phyloP scores from a whole-genome alignment of 2,888 invertebrate species.

The Pollenia angustigena region DNA sequence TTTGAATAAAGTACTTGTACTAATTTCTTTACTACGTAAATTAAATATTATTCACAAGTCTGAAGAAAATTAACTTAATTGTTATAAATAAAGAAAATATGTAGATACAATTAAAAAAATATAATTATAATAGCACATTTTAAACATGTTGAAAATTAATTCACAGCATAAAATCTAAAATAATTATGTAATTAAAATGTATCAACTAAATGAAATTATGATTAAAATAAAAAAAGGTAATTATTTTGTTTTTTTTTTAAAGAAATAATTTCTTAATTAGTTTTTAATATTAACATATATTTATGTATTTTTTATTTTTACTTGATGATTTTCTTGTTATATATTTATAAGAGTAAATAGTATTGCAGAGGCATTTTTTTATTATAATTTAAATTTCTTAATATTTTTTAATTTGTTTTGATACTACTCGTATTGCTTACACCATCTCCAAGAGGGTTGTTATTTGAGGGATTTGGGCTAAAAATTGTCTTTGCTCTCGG shows the following conservation, averaged over 20 bases:
- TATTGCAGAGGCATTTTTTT: constrained; percentile 54
- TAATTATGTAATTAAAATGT: background rate
- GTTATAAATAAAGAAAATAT: background rate
- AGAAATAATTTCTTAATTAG: background rate
- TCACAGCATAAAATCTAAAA: background rate
- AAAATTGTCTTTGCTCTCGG: too few species aligned
- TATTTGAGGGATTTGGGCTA: too few species aligned
- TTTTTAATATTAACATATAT: constrained; percentile 11
- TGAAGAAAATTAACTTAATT: constrained; percentile 9
- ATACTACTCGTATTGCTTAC: background rate
- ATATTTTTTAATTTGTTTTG: background rate
- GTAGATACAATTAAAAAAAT: background rate
- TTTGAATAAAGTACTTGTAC: constrained; percentile 12
- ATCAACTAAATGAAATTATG: constrained; percentile 39
- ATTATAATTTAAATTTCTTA: background rate
- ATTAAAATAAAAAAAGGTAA: background rate
- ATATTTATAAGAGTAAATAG: constrained; percentile 28
- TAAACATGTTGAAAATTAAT: constrained; percentile 8
- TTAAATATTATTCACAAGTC: background rate
- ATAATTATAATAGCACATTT: constrained; percentile 19
- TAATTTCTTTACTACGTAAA: constrained; percentile 15
- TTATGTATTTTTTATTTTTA: background rate
- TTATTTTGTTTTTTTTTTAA: background rate
- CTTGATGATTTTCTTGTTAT: background rate
- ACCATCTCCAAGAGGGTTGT: background rate